Evolutionary conservation across 2,888 invertebrate species (phyloP), one percentile per base, ranked within the genome.

Genomic region (Euspilapteryx auroguttella): DNA sequence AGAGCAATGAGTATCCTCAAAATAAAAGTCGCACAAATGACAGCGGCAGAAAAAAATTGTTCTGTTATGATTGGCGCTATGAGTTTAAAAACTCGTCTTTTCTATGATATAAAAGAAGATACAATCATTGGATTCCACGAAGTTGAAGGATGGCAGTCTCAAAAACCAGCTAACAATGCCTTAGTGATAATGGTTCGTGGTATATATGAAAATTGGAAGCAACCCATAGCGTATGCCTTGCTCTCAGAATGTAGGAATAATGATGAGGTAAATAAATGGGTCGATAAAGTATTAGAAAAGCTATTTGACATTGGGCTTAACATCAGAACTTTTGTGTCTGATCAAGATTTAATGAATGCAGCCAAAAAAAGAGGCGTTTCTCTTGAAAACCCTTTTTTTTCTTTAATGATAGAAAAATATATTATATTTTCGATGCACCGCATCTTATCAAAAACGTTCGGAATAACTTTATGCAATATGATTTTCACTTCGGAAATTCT

Each of bases 361-460:
- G 34, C 40, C 4, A 40, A 35, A 32, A 29, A 35, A 21, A 40
- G 37, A 34, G 17, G 13, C 6, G 34, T 45, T 14, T 29, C 37
- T 13, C 27, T 27, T 10, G 36, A 46, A 11, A 30, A 24, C 24
- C 38, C 47, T 9, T 47, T 40, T 35, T 48, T 46, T 21, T 36
- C 29, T 27, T 48, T 10, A 35, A 34, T 27, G 17, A 31, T 11
- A 34, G n/a, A 32, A 50, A 46, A 36, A 41, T 46, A 15, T 47
- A 38, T 29, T 42, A 45, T 25, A 38, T 52, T 31, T 47, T 45
- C 37, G 45, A 47, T 32, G 35, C 40, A 21, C 43, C 40, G 0
- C 38, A 44, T 35, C 32, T 49, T 4, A 34, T 49, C n/a, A 47
- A 43, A 38, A 14, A 22, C 3, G 34, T 47, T 21, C 38, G 44